Base-by-base conservation (phyloP, 2,888 invertebrate species). In the Laothoe populi region DNA sequence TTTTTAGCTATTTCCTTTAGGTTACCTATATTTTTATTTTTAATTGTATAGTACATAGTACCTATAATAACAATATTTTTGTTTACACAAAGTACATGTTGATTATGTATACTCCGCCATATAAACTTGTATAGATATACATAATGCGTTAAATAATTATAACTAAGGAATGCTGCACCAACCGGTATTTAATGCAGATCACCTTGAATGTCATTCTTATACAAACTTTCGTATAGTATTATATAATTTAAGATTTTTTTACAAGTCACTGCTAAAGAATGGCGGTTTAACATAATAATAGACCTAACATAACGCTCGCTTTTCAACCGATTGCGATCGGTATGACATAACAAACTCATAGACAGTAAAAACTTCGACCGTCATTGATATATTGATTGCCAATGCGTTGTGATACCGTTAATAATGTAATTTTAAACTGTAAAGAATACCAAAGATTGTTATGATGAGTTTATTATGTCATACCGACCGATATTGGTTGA, bases 101-200 rank as follows among this genome's bases (percentile, higher is more conserved):
- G 2, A 26, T 16, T 42, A 42, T 42, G 26, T 19, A 16, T 53
- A 24, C 53, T 11, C 11, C 53, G 53, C 53, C 53, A 35, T 35
- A 35, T 19, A 31, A 53, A n/a, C 23, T 42, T 40, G 21, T 24
- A 40, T 40, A 58, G 23, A 40, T 24, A 13, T 58, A 26, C 26
- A 2, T 26, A 13, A 23, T 58, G 42, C 42, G 24, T 40, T 58
- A 40, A 58, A 58, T 40, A 60, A 60, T 60, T 45, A 31, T 46
- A n/a, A 40, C n/a, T 16, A 46, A 58, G 46, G 58, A 48, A 58
- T 57, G 57, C 46, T 38, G 57, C 46, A 57, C 19, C 24, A 58
- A 23, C 46, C 57, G 35, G 46, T 24, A 62, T 38, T 13, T 35
- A 40, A 26, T 11, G 46, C n/a, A 13, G 62, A 45, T 57, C 26